Evolutionary conservation across 2,888 invertebrate species (phyloP), one percentile per base, ranked within the genome.

Genomic region (Ctena decussata): DNA sequence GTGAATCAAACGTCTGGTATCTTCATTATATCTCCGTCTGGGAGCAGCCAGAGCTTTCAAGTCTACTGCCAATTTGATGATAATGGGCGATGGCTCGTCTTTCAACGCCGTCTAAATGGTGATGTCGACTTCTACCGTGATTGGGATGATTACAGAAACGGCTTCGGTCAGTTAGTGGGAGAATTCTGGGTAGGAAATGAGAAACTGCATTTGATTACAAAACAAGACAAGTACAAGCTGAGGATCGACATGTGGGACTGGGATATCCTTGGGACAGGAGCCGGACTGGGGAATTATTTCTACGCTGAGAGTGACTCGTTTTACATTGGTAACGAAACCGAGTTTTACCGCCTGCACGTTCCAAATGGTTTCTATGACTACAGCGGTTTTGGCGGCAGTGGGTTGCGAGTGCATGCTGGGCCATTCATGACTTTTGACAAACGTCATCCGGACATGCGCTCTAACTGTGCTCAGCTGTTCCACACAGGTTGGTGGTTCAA

Each of bases 161-260:
- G 65, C 5, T 65, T 65, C 21, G 65, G 65, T 24, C 27, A 35
- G 18, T 35, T 65, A 30, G 65, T 35, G 11, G 65, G 65, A 12
- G 65, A 65, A 35, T 65, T 65, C 35, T 65, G 65, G 65, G 35
- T 65, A 12, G 65, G 65, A 32, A 65, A 65, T 65, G 65, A 65
- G 35, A 35, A 35, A 12, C 35, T 65, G 30, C 32, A 65, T 18
- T 12, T 32, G 69, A 96, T 98, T 30, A 98, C 98, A 0, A 73
- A 70, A 5, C 90, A 89, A 60, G 76, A 72, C 12, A 80, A 57
- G 49, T 91, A 91, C 85, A 82, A 75, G 27, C 74, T 90, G 49
- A 72, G 77, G 30, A 86, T 90, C 30, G 86, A 90, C 77, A 87
- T 90, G 87, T 90, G 89, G 89, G 86, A 86, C 49, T 90, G 89